phyloP scores from a whole-genome alignment of 2,797 vertebrate genomes.

The Urocyon cinereoargenteus region DNA sequence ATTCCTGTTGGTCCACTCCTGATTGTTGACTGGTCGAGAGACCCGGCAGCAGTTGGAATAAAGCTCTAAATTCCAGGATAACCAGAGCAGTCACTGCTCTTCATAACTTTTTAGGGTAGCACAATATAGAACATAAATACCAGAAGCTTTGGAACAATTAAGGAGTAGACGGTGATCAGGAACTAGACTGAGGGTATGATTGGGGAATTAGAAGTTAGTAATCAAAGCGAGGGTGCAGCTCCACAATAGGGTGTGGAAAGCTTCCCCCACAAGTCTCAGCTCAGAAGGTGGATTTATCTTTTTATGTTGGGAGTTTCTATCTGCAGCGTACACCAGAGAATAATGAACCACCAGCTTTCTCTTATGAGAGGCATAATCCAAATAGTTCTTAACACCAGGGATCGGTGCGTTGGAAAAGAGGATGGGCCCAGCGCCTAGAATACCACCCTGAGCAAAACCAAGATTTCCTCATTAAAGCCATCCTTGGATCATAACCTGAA shows the following conservation, averaged over 20 bases:
- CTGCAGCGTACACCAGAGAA: not conserved
- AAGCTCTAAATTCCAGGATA: conserved; percentile 30
- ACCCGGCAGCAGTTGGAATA: conserved; percentile 31
- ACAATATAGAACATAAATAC: not conserved
- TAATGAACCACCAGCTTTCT: not conserved
- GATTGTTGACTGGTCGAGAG: conserved; percentile 53
- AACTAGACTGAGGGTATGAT: not conserved
- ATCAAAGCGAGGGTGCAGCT: not conserved
- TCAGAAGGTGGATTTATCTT: not conserved
- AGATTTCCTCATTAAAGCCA: not conserved
- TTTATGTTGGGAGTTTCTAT: not conserved
- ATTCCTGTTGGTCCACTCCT: conserved; percentile 30
- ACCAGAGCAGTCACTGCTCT: not conserved
- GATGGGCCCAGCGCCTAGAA: not conserved
- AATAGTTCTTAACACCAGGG: not conserved
- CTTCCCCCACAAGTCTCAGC: not conserved
- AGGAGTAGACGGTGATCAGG: not conserved
- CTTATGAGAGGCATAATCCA: not conserved
- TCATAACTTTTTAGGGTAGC: not conserved
- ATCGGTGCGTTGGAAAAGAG: not conserved
- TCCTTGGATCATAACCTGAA: not conserved
- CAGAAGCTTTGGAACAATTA: not conserved
- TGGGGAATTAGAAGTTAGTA: conserved; percentile 13
- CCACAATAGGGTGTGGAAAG: not conserved
- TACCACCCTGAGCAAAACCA: not conserved